phyloP scores from a whole-genome alignment of 2,797 vertebrate genomes.

The Bradypus variegatus region DNA sequence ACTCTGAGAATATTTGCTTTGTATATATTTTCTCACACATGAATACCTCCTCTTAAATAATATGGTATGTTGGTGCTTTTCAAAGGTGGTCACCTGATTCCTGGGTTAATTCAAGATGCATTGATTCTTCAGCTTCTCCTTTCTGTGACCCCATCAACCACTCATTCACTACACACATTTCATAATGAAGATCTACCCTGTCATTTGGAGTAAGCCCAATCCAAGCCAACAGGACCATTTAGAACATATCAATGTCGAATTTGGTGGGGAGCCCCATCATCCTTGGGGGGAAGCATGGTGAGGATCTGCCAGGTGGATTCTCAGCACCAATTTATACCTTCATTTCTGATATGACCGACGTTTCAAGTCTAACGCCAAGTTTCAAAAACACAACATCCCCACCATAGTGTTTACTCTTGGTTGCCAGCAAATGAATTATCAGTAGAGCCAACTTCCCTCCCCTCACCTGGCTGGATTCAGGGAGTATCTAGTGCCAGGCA shows the following conservation, averaged over 20 bases:
- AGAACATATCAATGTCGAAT: not conserved
- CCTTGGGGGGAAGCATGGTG: not conserved
- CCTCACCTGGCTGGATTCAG: not conserved
- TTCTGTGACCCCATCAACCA: not conserved
- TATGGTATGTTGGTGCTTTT: not conserved
- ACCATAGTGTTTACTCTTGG: not conserved
- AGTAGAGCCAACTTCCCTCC: not conserved
- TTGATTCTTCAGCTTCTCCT: not conserved
- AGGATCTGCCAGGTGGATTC: not conserved
- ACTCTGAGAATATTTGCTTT: not conserved
- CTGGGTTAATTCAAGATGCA: accelerated
- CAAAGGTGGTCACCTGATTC: not conserved
- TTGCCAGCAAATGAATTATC: not conserved
- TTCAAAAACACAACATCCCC: not conserved
- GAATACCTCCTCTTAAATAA: not conserved
- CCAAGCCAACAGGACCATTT: not conserved
- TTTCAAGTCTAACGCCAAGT: not conserved
- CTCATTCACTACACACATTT: not conserved
- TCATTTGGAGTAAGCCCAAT: not conserved
- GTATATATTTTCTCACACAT: not conserved
- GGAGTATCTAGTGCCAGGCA: not conserved
- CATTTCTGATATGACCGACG: not conserved
- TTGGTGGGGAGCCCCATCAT: not conserved
- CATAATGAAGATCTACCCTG: not conserved
- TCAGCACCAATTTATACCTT: not conserved